Base-by-base conservation (phyloP, 2,113 vertebrate genomes). In the Turdus rufiventris region DNA sequence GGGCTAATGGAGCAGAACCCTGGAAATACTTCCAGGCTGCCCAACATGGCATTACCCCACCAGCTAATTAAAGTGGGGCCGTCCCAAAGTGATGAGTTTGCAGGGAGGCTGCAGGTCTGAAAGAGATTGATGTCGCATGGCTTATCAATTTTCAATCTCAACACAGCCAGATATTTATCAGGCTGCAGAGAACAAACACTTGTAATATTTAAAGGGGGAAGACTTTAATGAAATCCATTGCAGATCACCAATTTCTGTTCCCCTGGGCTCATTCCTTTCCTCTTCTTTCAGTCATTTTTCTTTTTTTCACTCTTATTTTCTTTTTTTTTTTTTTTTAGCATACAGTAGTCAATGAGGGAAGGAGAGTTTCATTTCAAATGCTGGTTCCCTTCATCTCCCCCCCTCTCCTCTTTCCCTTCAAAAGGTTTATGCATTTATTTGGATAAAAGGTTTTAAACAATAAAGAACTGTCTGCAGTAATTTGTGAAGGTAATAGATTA, bases 391-490 rank as follows among this genome's bases (percentile, higher is more conserved):
- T 89, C 51, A 31, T 63, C 50, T 91, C 50, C 48, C 21, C 21
- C 5, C 43, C 53, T 26, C 38, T 61, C 29, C 43, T 31, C 31
- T 54, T 62, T 85, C 34, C 31, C 8, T 70, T 91, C 47, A 2
- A 84, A 85, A 90, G 90, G 94, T 93, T 95, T 73, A 34, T 90
- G 91, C 91, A 95, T 96, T 96, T 96, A 94, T 95, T 97, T 96
- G 87, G 93, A 94, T 94, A 96, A 96, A 95, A 93, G 94, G 89
- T 89, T 95, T 94, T 96, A 95, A 96, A 96, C 91, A 95, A 88
- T 84, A 85, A 95, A 91, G 94, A 90, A 75, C 90, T 76, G 93
- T 93, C 96, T 96, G 94, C 82, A 53, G 82, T 96, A 96, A 96
- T 96, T 91, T 90, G 81, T 88, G 91, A 73, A 90, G 93, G 91